These are phyloP conservation scores for Branchellion lobata DNA, from an alignment of 2,888 invertebrate species.

Conservation along the genomic window DNA sequence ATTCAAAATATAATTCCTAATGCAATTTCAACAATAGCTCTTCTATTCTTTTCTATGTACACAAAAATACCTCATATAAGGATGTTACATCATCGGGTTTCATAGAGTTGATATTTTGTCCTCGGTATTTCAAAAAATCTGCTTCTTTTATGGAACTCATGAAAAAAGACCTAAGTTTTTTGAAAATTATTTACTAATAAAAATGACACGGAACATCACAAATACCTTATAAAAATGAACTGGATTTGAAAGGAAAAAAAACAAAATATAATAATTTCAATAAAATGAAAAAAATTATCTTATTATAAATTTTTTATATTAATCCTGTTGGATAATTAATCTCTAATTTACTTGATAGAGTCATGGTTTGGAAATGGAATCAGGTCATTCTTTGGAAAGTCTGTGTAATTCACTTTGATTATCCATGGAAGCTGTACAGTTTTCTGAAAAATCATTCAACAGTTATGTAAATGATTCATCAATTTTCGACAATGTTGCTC, in stretches of 20 bases:
- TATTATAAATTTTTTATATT: too few species aligned
- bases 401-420: slow-evolving; percentile 84
- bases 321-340: too few species aligned
- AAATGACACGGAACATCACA: too few species aligned
- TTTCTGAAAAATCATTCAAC: too few species aligned
- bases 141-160: slow-evolving; percentile 96
- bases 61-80: slow-evolving; percentile 68
- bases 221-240: too few species aligned
- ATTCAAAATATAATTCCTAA: too few species aligned
- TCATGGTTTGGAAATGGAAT: slow-evolving; percentile 80
- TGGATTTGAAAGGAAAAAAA: too few species aligned
- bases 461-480: slow-evolving; percentile 52
- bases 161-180: slow-evolving; percentile 74
- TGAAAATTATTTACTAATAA: too few species aligned
- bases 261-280: too few species aligned
- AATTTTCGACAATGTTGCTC: not conserved
- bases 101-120: slow-evolving; percentile 66
- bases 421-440: slow-evolving; percentile 76
- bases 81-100: slow-evolving; percentile 91
- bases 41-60: too few species aligned
- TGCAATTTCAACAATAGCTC: too few species aligned
- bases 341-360: slow-evolving; percentile 72
- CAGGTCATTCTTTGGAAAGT: slow-evolving; percentile 86
- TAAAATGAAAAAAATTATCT: too few species aligned
- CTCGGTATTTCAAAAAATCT: slow-evolving; percentile 91